Percentiles rank a stretch among this genome's conserved stretches.
These are phyloP conservation scores for Miichthys miiuy DNA, from an alignment of 2,797 vertebrate species.

Conservation along the genomic window DNA sequence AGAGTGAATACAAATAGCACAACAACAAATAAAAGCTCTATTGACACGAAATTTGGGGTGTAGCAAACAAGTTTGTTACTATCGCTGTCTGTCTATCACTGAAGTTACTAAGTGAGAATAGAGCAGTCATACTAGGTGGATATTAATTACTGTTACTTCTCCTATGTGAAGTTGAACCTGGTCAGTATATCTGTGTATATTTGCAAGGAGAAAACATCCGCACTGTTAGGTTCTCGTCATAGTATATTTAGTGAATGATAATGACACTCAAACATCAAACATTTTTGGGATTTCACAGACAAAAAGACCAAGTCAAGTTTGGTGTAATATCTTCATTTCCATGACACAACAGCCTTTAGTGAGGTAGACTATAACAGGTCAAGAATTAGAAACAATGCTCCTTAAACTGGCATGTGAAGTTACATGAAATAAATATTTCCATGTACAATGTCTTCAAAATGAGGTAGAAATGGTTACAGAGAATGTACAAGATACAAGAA, in stretches of 20 bases:
- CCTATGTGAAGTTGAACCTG: background rate
- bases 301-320: conserved; percentile 65
- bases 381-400: conserved; percentile 72
- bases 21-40: background rate
- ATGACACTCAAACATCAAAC: conserved; percentile 31
- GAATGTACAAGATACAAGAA: conserved; percentile 76
- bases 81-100: too few species aligned
- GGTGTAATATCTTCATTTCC: conserved; percentile 79
- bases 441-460: conserved; percentile 79
- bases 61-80: background rate
- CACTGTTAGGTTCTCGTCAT: background rate
- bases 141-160: background rate
- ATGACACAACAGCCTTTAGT: conserved; percentile 79
- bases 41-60: background rate
- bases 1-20: background rate
- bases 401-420: conserved; percentile 71
- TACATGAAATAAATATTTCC: conserved; percentile 83
- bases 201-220: conserved; percentile 6
- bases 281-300: conserved; percentile 39
- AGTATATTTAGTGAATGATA: conserved; percentile 30
- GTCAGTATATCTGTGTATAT: conserved; percentile 2
- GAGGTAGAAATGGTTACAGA: conserved; percentile 85
- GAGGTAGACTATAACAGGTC: conserved; percentile 83
- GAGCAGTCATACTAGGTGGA: background rate
- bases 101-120: too few species aligned